Percentiles rank a stretch among this genome's conserved stretches.
Evolutionary conservation across 2,113 vertebrate genomes (phyloP).

Genomic region (Psophia crepitans): DNA sequence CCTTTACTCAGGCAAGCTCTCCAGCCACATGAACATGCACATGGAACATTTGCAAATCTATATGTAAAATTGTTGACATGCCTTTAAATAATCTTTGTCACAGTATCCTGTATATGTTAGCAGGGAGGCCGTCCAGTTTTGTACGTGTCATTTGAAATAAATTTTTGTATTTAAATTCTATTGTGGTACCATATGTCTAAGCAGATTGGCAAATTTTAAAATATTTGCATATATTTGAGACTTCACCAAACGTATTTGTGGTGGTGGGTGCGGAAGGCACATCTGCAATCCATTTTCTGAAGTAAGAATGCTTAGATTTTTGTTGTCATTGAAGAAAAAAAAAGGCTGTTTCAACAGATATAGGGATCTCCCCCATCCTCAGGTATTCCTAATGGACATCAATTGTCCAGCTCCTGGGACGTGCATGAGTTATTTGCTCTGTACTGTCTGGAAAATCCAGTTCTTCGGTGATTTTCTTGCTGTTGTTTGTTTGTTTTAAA

Average conservation of each 20-base stretch:
- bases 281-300: conserved; percentile 22
- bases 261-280: not conserved
- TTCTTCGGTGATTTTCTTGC: not conserved
- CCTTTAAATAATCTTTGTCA: not conserved
- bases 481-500: not conserved
- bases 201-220: not conserved
- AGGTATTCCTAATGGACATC: not conserved
- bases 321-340: not conserved
- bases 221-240: conserved; percentile 25
- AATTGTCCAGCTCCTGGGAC: not conserved
- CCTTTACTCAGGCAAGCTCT: not conserved
- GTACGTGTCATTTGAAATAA: not conserved
- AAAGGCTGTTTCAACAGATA: not conserved
- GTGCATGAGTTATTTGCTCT: not conserved
- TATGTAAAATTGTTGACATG: not conserved
- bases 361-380: not conserved
- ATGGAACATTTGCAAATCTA: not conserved
- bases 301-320: not conserved
- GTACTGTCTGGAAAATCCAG: not conserved
- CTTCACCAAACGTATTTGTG: not conserved
- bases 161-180: not conserved
- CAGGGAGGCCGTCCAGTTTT: not conserved
- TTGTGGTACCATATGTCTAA: not conserved
- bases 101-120: not conserved
- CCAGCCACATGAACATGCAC: not conserved